Conservation (phyloP, 1,140 invertebrate species). For the Drosophila simulans region DNA sequence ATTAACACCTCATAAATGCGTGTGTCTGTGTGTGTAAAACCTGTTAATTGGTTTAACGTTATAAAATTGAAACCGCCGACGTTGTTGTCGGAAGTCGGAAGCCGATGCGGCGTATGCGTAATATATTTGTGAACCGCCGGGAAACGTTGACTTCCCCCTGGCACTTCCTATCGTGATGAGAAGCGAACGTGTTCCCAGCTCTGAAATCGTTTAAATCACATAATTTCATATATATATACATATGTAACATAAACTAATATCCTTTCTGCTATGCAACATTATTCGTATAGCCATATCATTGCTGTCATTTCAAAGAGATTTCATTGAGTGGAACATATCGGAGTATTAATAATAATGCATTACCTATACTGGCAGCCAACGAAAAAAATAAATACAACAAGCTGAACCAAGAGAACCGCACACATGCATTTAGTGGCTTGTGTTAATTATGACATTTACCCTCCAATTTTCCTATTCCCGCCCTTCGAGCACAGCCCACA, state of each 20-base stretch:
- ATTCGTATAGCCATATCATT: neutral
- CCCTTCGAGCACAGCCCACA: conserved; percentile 6
- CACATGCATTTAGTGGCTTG: conserved; percentile 31
- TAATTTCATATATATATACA: neutral
- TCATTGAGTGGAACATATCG: neutral
- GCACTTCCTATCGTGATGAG: neutral
- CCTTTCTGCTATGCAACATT: neutral
- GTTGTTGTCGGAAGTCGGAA: conserved; percentile 55
- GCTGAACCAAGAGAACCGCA: conserved; percentile 10
- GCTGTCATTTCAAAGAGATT: neutral
- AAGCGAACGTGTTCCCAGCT: neutral
- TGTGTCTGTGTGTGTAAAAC: conserved; percentile 36
- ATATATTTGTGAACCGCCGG: conserved; percentile 41
- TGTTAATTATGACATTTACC: conserved; percentile 52
- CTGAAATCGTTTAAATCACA: neutral
- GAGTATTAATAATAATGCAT: conserved; percentile 37
- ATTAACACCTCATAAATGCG: conserved; percentile 70
- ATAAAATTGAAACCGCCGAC: conserved; percentile 73
- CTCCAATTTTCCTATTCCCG: neutral
- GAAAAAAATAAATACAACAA: conserved; percentile 11
- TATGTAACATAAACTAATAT: neutral
- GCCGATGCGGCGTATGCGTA: conserved; percentile 66
- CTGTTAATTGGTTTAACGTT: conserved; percentile 79
- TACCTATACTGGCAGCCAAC: conserved; percentile 3
- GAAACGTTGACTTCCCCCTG: neutral